Percentiles rank a stretch among this genome's conserved stretches.
Conservation (phyloP, 1,140 invertebrate genomes). For the Acromyrmex charruanus region DNA sequence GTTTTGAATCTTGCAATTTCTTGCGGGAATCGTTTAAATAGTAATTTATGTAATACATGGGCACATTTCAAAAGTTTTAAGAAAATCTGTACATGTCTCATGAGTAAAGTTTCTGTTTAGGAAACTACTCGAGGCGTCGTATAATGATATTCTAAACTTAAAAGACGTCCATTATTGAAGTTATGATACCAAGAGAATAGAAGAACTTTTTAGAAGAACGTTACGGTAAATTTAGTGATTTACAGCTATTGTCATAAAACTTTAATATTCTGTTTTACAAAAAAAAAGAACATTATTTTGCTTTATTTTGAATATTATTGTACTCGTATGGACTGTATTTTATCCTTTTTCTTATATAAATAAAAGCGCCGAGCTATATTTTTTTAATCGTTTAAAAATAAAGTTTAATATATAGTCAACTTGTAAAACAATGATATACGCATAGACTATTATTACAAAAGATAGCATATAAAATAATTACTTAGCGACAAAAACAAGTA, state of each 20-base stretch:
- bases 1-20: neutral
- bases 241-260: conserved; percentile 18
- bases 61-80: conserved; percentile 34
- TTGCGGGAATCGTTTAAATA: conserved; percentile 17
- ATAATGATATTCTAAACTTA: conserved; percentile 51
- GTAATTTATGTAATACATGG: conserved; percentile 43
- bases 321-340: neutral
- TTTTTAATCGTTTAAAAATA: no score
- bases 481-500: no score
- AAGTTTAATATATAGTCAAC: no score
- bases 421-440: no score
- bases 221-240: conserved; percentile 30
- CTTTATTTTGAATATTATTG: neutral
- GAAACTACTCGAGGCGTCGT: conserved; percentile 30
- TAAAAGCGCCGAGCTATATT: neutral
- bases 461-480: no score
- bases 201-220: conserved; percentile 3
- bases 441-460: no score
- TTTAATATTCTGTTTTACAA: neutral
- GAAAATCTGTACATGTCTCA: conserved; percentile 53
- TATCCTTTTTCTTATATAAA: neutral
- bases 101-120: conserved; percentile 45
- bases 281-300: neutral
- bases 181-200: conserved; percentile 43
- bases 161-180: conserved; percentile 44